Percentiles rank a stretch among this genome's conserved stretches.
phyloP scores from a whole-genome alignment of 2,113 vertebrate species.

The Struthio camelus region DNA sequence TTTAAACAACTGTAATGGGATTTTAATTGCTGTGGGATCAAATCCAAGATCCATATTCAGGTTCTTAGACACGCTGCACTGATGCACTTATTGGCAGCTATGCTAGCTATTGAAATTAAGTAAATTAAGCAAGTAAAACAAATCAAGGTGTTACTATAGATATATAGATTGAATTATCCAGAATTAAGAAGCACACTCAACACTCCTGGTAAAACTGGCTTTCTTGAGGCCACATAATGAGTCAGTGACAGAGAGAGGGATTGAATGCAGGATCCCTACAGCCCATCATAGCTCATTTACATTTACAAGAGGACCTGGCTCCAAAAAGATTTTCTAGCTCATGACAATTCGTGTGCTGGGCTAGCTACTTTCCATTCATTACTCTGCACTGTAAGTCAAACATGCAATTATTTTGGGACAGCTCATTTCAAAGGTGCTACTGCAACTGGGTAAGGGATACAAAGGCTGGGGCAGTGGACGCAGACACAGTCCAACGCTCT shows the following conservation, averaged over 20 bases:
- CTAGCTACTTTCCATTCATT: not conserved
- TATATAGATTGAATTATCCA: not conserved
- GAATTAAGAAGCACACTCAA: not conserved
- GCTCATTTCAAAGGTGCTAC: not conserved
- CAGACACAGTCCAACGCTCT: not conserved
- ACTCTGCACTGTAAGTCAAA: not conserved
- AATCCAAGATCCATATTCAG: not conserved
- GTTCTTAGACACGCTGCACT: not conserved
- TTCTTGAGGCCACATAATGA: not conserved
- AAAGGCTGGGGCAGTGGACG: not conserved
- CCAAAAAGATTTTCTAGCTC: not conserved
- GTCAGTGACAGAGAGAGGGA: not conserved
- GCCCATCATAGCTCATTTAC: not conserved
- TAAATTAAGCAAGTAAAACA: not conserved
- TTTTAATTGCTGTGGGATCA: not conserved
- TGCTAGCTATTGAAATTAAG: not conserved
- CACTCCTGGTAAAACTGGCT: not conserved
- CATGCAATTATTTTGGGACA: not conserved
- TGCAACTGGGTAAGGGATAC: not conserved
- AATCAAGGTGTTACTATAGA: not conserved
- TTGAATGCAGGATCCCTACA: accelerated
- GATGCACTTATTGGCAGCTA: not conserved
- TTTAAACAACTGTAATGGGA: not conserved
- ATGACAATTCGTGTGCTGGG: accelerated
- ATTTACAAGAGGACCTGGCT: accelerated